Conservation (phyloP, 35 echinoderm and acorn worm genomes). For the Strongylocentrotus purpuratus region DNA sequence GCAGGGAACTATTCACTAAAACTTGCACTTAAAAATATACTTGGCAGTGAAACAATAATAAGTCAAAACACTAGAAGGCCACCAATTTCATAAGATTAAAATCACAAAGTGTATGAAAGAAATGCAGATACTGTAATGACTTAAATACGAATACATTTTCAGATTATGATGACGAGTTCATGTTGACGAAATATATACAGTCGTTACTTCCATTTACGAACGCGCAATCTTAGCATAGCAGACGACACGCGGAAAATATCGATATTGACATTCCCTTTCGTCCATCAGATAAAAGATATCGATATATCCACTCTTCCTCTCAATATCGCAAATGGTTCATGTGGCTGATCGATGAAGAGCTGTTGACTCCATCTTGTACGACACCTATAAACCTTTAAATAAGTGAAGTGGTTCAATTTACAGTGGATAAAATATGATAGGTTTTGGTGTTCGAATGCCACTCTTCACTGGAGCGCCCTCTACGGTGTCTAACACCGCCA, state of each 20-base stretch:
- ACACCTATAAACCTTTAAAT: constrained; percentile 12
- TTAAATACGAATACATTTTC: not conserved
- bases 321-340: not conserved
- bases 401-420: constrained; percentile 16
- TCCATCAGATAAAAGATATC: not conserved
- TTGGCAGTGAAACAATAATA: constrained; percentile 37
- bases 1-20: constrained; percentile 15
- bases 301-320: not conserved
- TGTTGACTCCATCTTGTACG: not conserved
- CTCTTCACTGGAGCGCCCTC: not conserved
- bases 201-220: not conserved
- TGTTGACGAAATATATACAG: constrained; percentile 8
- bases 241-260: not conserved
- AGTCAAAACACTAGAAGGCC: constrained; percentile 26
- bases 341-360: not conserved
- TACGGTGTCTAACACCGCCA: not conserved
- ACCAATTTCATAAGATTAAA: constrained; percentile 10
- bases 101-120: constrained; percentile 27
- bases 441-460: not conserved
- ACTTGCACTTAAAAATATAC: constrained; percentile 35
- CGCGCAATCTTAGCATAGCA: not conserved
- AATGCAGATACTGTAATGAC: constrained; percentile 5
- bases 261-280: not conserved
- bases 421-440: constrained; percentile 18
- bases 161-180: not conserved